These are phyloP conservation scores for Drosophila murphyi DNA, from an alignment of 1,140 invertebrate species.

Conservation along the genomic window DNA sequence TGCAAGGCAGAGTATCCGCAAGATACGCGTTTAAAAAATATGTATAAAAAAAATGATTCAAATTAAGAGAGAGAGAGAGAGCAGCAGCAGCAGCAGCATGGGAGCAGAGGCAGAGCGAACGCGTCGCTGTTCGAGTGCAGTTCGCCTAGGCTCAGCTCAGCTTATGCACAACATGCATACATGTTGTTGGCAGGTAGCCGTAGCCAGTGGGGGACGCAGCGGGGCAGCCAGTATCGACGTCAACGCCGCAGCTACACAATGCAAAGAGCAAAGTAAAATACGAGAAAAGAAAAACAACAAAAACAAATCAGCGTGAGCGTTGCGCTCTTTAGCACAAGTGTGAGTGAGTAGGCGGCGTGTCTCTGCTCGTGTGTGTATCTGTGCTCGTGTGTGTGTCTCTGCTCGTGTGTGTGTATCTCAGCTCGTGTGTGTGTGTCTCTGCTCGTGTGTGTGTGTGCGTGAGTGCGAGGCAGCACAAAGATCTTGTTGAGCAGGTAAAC, in stretches of 20 bases:
- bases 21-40: conserved; percentile 47
- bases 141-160: conserved; percentile 24
- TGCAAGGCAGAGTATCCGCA: conserved; percentile 52
- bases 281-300: conserved; percentile 38
- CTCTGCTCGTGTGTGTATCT: conserved; percentile 7
- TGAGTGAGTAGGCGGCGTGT: conserved; percentile 56
- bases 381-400: not conserved
- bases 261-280: conserved; percentile 44
- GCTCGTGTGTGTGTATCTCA: not conserved
- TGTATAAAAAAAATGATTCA: conserved; percentile 28
- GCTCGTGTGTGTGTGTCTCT: conserved; percentile 7
- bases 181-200: conserved; percentile 64
- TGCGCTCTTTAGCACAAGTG: conserved; percentile 49
- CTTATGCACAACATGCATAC: conserved; percentile 42
- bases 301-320: conserved; percentile 18
- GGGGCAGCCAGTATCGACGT: conserved; percentile 18
- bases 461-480: conserved; percentile 62
- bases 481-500: conserved; percentile 75
- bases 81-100: not conserved
- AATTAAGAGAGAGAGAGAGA: conserved; percentile 46
- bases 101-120: conserved; percentile 11
- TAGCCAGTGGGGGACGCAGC: conserved; percentile 31
- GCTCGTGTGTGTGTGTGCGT: not conserved
- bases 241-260: conserved; percentile 17
- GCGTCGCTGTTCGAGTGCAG: conserved; percentile 8